Percentiles rank a stretch among this genome's conserved stretches.
Evolutionary conservation across 2,888 invertebrate genomes (phyloP).

Genomic region (Phengaris alcon): DNA sequence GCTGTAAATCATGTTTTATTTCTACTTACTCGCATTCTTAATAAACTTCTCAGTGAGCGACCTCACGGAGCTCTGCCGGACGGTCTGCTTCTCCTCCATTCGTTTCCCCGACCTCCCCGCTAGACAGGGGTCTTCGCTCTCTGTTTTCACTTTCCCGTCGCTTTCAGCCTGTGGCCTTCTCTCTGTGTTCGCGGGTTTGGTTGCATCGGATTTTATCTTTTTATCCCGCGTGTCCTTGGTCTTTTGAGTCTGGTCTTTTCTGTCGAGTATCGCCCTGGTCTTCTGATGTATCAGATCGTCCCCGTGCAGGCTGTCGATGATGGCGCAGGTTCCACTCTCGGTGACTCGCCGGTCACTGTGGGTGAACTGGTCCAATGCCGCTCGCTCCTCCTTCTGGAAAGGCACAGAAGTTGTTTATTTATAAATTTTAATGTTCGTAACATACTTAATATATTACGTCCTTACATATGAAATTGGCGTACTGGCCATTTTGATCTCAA

Average conservation of each 20-base stretch:
- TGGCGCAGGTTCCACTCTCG: slow-evolving; percentile 46
- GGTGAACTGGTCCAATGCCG: slow-evolving; percentile 67
- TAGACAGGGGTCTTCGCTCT: slow-evolving; percentile 39
- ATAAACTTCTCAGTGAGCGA: slow-evolving; percentile 89
- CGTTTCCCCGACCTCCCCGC: slow-evolving; percentile 43
- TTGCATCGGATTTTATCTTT: slow-evolving; percentile 3
- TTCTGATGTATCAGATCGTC: slow-evolving; percentile 37
- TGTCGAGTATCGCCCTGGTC: slow-evolving; percentile 36
- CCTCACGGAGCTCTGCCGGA: slow-evolving; percentile 86
- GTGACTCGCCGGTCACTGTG: slow-evolving; percentile 57
- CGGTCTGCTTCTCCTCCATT: slow-evolving; percentile 57
- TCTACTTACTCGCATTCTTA: slow-evolving; percentile 80
- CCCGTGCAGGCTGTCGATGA: slow-evolving; percentile 40
- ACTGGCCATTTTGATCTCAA: too few relatives aligned
- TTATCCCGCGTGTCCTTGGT: slow-evolving; percentile 18
- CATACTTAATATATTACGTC: too few relatives aligned
- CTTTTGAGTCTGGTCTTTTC: slow-evolving; percentile 33
- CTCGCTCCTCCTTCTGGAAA: slow-evolving; percentile 63
- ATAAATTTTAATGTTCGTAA: too few relatives aligned
- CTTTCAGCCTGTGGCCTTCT: slow-evolving; percentile 34
- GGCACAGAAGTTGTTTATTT: too few relatives aligned
- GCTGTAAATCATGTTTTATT: not conserved
- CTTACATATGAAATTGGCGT: too few relatives aligned
- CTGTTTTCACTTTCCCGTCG: slow-evolving; percentile 49
- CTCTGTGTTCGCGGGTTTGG: slow-evolving; percentile 16